A percentile compares a stretch with the other conserved stretches of the same genome.
These are phyloP conservation scores for Ormia ochracea DNA, from an alignment of 2,888 invertebrate genomes.

Conservation along the genomic window DNA sequence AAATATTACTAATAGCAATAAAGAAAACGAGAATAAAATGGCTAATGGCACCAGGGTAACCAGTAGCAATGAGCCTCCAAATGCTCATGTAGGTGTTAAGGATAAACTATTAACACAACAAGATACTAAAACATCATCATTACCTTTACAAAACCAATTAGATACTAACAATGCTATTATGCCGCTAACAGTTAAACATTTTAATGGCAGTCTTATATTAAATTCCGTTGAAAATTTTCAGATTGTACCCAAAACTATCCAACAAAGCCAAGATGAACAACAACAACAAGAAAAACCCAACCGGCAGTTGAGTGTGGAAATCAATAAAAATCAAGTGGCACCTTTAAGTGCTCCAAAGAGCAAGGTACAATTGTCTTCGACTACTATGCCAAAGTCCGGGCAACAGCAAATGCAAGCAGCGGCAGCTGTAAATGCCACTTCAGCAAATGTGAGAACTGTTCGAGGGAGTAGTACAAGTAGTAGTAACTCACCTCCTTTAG, in stretches of 20 bases:
- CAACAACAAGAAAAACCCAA: conserved; percentile 45
- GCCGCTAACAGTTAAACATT: conserved; percentile 52
- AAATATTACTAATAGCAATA: conserved; percentile 70
- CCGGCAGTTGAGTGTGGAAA: conserved; percentile 58
- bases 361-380: conserved; percentile 65
- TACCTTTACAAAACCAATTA: conserved; percentile 38
- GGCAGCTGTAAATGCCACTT: conserved; percentile 44
- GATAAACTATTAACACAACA: conserved; percentile 37
- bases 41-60: conserved; percentile 33
- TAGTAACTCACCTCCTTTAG: conserved; percentile 60
- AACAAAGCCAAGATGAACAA: conserved; percentile 42
- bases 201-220: conserved; percentile 73
- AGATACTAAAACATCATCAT: conserved; percentile 52
- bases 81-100: conserved; percentile 49
- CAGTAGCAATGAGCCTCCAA: conserved; percentile 29
- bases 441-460: conserved; percentile 51
- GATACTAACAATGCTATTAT: conserved; percentile 61
- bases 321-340: conserved; percentile 67
- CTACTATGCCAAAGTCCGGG: conserved; percentile 55
- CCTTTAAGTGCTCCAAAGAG: conserved; percentile 69
- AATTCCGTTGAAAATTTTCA: conserved; percentile 78
- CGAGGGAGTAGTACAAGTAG: conserved; percentile 65
- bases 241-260: conserved; percentile 73
- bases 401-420: conserved; percentile 49
- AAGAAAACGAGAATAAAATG: conserved; percentile 46